Percentiles rank a stretch among this genome's conserved stretches.
Evolutionary conservation across 1,140 invertebrate genomes (phyloP).

Genomic region (Pseudomyrmex gracilis): DNA sequence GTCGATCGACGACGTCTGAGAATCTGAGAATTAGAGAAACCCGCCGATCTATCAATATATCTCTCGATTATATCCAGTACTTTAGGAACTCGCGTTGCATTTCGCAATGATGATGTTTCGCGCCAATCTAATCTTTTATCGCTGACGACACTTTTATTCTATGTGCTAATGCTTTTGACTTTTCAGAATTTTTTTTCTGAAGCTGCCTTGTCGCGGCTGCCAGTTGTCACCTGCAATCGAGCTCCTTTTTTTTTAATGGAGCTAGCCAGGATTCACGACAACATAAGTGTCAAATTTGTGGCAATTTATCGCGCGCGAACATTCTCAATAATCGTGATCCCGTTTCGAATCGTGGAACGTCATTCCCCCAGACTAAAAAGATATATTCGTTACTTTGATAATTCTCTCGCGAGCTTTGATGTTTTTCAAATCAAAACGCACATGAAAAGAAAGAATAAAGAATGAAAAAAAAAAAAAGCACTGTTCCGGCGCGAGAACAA

Average conservation of each 20-base stretch:
- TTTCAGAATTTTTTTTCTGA: slow-evolving; percentile 68
- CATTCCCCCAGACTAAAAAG: not conserved
- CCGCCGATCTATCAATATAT: not conserved
- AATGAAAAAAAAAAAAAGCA: not conserved
- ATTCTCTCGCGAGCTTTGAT: slow-evolving; percentile 28
- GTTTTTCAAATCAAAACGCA: slow-evolving; percentile 30
- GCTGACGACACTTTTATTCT: slow-evolving; percentile 35
- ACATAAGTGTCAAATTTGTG: slow-evolving; percentile 4
- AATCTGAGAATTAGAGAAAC: slow-evolving; percentile 25
- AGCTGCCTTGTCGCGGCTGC: slow-evolving; percentile 35
- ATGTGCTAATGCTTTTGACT: slow-evolving; percentile 75
- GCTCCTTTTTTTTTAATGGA: slow-evolving; percentile 44
- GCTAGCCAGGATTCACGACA: slow-evolving; percentile 26
- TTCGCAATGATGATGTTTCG: not conserved
- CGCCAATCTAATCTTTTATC: not conserved
- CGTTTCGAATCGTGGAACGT: not conserved
- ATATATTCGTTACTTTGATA: slow-evolving; percentile 11
- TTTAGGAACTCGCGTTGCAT: slow-evolving; percentile 20
- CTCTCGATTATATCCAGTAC: not conserved
- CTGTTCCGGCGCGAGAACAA: slow-evolving; percentile 19
- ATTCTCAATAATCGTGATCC: not conserved
- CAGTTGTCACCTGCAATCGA: slow-evolving; percentile 31
- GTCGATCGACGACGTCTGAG: slow-evolving; percentile 65
- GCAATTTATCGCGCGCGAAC: not conserved
- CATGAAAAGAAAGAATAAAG: slow-evolving; percentile 1